These are phyloP conservation scores for Hyppa rectilinea DNA, from an alignment of 2,888 invertebrate species.

Conservation along the genomic window DNA sequence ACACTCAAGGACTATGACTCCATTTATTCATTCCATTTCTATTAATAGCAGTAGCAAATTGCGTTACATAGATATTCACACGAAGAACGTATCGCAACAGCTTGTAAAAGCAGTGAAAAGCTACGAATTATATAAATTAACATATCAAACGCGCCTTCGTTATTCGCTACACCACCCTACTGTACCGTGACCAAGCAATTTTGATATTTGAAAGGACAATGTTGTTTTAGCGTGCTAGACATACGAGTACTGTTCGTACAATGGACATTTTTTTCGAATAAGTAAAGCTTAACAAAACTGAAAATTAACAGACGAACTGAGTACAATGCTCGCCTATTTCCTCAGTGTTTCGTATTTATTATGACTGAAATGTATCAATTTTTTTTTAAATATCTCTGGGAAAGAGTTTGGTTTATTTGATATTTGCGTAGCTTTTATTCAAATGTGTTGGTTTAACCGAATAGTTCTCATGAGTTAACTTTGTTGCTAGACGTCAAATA, in stretches of 20 bases:
- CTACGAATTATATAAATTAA: conserved; percentile 85
- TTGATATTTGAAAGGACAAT: conserved; percentile 67
- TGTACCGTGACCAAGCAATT: conserved; percentile 61
- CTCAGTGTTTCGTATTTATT: background rate
- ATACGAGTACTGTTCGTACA: background rate
- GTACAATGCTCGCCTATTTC: background rate
- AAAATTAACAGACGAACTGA: background rate
- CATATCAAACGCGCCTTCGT: conserved; percentile 87
- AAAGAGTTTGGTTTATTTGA: background rate
- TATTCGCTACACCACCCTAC: conserved; percentile 79
- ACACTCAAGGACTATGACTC: conserved; percentile 14
- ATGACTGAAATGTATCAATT: background rate
- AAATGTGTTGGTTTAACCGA: conserved; percentile 20
- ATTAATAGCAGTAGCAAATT: conserved; percentile 57
- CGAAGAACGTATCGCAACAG: conserved; percentile 70
- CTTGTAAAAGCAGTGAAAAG: conserved; percentile 84
- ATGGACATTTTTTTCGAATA: background rate
- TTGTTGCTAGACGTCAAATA: conserved; percentile 36
- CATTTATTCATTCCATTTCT: conserved; percentile 38
- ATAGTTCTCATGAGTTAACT: conserved; percentile 25
- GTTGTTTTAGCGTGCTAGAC: conserved; percentile 4
- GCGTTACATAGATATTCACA: conserved; percentile 64
- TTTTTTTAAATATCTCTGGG: background rate
- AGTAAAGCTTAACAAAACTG: background rate
- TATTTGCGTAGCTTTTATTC: background rate